Base-by-base conservation (phyloP, 2,113 vertebrate genomes). In the Nycticorax nycticorax region DNA sequence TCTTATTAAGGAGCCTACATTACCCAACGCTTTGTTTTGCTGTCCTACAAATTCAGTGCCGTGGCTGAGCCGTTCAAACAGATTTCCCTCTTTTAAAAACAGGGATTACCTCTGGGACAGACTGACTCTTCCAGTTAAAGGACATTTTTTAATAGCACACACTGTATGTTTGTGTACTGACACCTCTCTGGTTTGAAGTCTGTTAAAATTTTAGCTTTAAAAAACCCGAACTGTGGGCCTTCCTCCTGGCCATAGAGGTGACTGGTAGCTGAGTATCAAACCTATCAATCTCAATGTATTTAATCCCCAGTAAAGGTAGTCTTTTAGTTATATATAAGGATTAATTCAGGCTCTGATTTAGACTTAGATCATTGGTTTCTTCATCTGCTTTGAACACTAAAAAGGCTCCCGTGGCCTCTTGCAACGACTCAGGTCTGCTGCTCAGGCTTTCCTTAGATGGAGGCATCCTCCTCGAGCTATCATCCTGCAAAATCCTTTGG, bases 401-500 rank as follows among this genome's bases (percentile, higher is more conserved):
- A 62, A 62, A 62, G 64, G 41, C 35, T 93, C 56, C 66, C 4
- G 6, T 57, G 43, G 72, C 78, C 68, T 73, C 69, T 75, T 56
- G 87, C 77, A 91, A 14, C 72, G 86, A 93, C 82, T 96, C 86
- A 66, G 66, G 87, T 91, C 93, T 91, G 89, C 93, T 87, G 93
- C 84, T 96, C 47, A 13, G 2, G 19, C 83, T 87, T 86, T 74
- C 91, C 94, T 89, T 89, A 77, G 93, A 94, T 77, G 93, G 85
- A 96, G 88, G 63, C 89, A 92, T 93, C 91, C 85, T 95, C 89
- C 86, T 48, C 16, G 3, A 92, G 91, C 92, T 93, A 69, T 88
- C 62, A 10, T 79, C 85, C 92, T 57, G 81, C 77, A 76, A 85
- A 96, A 97, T 94, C 95, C 97, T 97, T 97, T 97, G 95, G 95